Percentiles rank a stretch among this genome's conserved stretches.
These are phyloP conservation scores for Caligus rogercresseyi DNA, from an alignment of 1,140 invertebrate species.

Conservation along the genomic window DNA sequence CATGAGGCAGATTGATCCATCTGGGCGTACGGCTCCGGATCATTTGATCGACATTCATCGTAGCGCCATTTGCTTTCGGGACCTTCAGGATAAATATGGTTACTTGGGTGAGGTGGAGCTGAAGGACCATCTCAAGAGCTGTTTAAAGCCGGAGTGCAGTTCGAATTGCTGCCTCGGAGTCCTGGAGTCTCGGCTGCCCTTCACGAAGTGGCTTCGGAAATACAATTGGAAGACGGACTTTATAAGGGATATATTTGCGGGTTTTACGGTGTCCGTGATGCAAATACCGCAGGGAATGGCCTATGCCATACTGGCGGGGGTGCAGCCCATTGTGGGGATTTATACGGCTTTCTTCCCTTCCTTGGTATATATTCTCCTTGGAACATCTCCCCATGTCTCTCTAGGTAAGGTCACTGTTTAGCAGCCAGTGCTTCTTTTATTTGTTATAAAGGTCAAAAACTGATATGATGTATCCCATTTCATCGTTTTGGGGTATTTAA, in stretches of 20 bases:
- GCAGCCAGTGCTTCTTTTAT: no score
- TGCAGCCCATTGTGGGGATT: conserved; percentile 69
- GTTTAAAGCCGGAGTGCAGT: neutral
- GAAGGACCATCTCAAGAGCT: neutral
- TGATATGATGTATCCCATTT: no score
- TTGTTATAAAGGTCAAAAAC: no score
- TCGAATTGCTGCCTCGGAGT: neutral
- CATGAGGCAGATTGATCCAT: no score
- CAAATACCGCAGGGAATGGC: conserved; percentile 88
- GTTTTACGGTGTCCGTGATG: conserved; percentile 75
- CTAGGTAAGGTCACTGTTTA: conserved; percentile 47
- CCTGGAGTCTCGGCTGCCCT: conserved; percentile 24
- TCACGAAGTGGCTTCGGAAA: conserved; percentile 27
- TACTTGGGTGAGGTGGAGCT: neutral
- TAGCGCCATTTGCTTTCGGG: neutral
- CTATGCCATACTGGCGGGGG: conserved; percentile 66
- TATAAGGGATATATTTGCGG: conserved; percentile 32
- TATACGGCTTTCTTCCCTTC: conserved; percentile 90
- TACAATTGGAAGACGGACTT: conserved; percentile 25
- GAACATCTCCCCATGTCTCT: conserved; percentile 76
- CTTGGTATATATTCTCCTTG: conserved; percentile 68
- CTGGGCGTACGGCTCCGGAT: no score
- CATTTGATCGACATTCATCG: no score
- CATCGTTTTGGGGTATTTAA: no score
- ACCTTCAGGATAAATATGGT: neutral